These are phyloP conservation scores for Venusia cambrica DNA, from an alignment of 2,888 invertebrate species.

Conservation along the genomic window DNA sequence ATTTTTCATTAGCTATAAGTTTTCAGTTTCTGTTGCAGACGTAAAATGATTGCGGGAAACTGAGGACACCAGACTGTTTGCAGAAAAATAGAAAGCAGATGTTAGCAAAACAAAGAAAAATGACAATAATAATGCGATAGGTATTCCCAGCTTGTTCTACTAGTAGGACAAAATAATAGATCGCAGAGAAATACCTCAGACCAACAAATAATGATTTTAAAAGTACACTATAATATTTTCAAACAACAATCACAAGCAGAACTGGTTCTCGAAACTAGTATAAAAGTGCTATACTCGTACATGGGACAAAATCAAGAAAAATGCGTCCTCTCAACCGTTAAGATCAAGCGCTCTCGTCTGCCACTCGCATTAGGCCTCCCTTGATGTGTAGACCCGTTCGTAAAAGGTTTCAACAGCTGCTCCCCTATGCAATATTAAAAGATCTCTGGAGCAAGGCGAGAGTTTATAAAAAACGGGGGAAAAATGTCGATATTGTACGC, in stretches of 20 bases:
- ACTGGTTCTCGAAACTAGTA: slow-evolving; percentile 28
- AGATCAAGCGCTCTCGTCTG: slow-evolving; percentile 49
- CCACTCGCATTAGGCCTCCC: slow-evolving; percentile 52
- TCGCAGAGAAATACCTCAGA: no score
- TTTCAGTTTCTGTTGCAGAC: slow-evolving; percentile 28
- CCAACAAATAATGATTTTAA: no score
- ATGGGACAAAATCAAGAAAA: slow-evolving; percentile 43
- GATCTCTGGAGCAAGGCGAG: slow-evolving; percentile 52
- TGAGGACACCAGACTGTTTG: slow-evolving; percentile 6
- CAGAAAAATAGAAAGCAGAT: slow-evolving; percentile 14
- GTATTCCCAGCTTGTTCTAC: no score
- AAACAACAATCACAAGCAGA: no score
- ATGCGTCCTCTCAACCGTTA: slow-evolving; percentile 44
- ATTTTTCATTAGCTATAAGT: slow-evolving; percentile 47
- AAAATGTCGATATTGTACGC: slow-evolving; percentile 30
- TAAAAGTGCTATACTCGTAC: slow-evolving; percentile 23
- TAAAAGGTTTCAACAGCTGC: slow-evolving; percentile 71
- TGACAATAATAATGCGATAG: no score
- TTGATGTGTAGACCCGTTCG: slow-evolving; percentile 35
- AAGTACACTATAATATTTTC: no score
- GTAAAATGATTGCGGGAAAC: slow-evolving; percentile 22
- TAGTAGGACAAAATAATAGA: no score
- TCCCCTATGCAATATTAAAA: slow-evolving; percentile 68
- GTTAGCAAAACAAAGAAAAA: no score
- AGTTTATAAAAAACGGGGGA: slow-evolving; percentile 55